phyloP scores from a whole-genome alignment of 2,113 vertebrate genomes.

The Epinephelus fuscoguttatus region DNA sequence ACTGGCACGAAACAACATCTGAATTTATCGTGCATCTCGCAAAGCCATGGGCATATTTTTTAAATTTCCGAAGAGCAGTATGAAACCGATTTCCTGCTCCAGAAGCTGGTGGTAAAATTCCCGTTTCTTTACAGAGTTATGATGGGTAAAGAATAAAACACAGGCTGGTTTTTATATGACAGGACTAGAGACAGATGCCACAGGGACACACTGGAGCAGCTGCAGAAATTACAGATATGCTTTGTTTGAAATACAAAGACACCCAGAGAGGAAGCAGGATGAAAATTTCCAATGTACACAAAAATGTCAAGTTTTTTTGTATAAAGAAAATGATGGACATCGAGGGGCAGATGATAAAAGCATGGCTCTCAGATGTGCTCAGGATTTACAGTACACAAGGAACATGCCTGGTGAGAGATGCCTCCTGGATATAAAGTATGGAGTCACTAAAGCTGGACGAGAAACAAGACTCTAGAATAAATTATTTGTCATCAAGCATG shows the following conservation, averaged over 20 bases:
- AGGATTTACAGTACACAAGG: conserved; percentile 16
- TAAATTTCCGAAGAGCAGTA: conserved; percentile 59
- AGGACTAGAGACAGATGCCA: conserved; percentile 43
- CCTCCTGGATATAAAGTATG: conserved; percentile 19
- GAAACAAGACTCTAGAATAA: conserved; percentile 53
- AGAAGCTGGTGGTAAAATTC: conserved; percentile 66
- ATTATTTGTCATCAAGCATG: conserved; percentile 69
- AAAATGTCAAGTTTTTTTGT: conserved; percentile 14
- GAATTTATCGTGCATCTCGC: conserved; percentile 54
- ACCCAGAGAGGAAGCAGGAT: conserved; percentile 2
- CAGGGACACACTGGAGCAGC: conserved; percentile 33
- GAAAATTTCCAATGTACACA: background rate
- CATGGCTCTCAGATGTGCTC: conserved; percentile 29
- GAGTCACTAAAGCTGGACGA: conserved; percentile 29
- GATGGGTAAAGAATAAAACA: conserved; percentile 58
- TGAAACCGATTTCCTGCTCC: conserved; percentile 64
- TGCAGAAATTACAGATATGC: conserved; percentile 32
- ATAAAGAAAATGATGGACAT: conserved; percentile 5
- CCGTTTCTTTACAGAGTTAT: conserved; percentile 41
- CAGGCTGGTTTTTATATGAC: conserved; percentile 57
- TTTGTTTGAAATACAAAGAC: conserved; percentile 25
- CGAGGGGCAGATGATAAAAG: background rate
- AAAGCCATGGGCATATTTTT: conserved; percentile 64
- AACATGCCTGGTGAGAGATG: conserved; percentile 14
- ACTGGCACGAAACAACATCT: conserved; percentile 53